Percentiles rank a stretch among this genome's conserved stretches.
Conservation (phyloP, 2,113 vertebrate genomes). For the Xiphophorus couchianus region DNA sequence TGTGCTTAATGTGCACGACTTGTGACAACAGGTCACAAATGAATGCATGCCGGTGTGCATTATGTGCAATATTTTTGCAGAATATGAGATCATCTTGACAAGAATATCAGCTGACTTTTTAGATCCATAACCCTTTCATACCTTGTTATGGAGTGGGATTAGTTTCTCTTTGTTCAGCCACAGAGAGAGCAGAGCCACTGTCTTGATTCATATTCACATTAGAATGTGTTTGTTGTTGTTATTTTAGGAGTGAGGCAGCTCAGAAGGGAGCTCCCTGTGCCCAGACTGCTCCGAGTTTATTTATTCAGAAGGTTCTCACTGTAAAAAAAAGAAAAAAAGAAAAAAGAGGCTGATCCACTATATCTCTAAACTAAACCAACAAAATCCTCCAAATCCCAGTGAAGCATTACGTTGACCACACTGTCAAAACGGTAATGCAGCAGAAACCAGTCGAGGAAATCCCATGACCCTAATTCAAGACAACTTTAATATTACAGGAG, state of each 20-base stretch:
- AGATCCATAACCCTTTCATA: background rate
- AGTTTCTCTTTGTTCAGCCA: background rate
- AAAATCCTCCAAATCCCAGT: conserved; percentile 41
- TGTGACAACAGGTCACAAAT: conserved; percentile 7
- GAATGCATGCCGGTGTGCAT: conserved; percentile 3
- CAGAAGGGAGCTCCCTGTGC: background rate
- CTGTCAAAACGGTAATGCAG: conserved; percentile 45
- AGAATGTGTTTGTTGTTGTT: background rate
- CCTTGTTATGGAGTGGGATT: background rate
- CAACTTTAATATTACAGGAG: conserved; percentile 14
- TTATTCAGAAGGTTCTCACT: conserved; percentile 37
- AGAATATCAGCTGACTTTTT: conserved; percentile 33
- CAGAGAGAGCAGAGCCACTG: conserved; percentile 7
- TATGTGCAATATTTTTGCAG: conserved; percentile 1
- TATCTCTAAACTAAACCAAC: conserved; percentile 54
- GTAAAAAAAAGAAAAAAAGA: conserved; percentile 39
- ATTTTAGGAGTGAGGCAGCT: conserved; percentile 4
- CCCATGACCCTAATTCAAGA: conserved; percentile 15
- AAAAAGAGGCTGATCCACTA: conserved; percentile 30
- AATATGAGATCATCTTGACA: conserved; percentile 22
- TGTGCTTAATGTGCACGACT: background rate
- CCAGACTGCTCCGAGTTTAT: conserved; percentile 27
- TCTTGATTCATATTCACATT: conserved; percentile 4
- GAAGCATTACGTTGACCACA: conserved; percentile 51
- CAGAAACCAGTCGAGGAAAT: conserved; percentile 31